phyloP scores from a whole-genome alignment of 2,888 invertebrate genomes.

The Acronicta psi region DNA sequence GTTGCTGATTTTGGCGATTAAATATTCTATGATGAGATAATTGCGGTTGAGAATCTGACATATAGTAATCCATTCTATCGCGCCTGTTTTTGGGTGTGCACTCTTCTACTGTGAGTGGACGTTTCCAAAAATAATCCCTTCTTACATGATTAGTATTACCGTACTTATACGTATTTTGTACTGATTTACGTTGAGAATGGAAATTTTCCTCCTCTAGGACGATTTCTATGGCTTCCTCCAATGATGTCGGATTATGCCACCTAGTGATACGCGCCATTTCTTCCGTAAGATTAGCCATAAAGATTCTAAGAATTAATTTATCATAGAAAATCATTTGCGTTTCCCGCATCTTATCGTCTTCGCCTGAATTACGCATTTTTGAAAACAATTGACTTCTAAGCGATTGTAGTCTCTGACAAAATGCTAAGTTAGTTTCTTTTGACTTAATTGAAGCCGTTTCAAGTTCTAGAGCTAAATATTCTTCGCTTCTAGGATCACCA shows the following conservation, averaged over 20 bases:
- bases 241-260: not conserved
- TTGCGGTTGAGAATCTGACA: too few relatives aligned
- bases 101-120: too few relatives aligned
- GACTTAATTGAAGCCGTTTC: conserved; percentile 21
- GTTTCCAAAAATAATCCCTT: not conserved
- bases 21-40: too few relatives aligned
- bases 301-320: not conserved
- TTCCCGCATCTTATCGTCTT: not conserved
- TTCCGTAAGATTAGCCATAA: not conserved
- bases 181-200: not conserved
- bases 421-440: conserved; percentile 28
- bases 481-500: conserved; percentile 4
- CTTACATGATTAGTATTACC: not conserved
- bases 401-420: conserved; percentile 33
- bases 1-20: too few relatives aligned
- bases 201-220: conserved; percentile 1
- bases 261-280: not conserved
- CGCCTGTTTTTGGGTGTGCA: too few relatives aligned
- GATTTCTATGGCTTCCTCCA: conserved; percentile 1
- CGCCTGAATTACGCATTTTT: not conserved
- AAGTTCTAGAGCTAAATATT: conserved; percentile 32
- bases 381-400: not conserved
- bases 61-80: too few relatives aligned
- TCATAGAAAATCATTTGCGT: not conserved
- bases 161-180: not conserved